Conservation (phyloP, 2,113 vertebrate genomes). For the Marmota monax region DNA sequence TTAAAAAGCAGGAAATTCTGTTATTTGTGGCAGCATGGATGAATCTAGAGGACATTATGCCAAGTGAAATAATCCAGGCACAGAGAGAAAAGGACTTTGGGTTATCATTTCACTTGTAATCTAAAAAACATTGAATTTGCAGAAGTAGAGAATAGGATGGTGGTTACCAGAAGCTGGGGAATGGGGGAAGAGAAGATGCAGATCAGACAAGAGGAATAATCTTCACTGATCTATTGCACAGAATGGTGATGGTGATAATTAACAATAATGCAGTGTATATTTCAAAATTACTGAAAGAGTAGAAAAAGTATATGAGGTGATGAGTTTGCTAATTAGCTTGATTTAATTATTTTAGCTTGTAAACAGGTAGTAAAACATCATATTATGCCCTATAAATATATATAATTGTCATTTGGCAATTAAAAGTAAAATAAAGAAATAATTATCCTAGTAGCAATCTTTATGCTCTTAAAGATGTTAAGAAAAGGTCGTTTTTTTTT, state of each 20-base stretch:
- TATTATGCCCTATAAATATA: neutral
- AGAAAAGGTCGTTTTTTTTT: neutral
- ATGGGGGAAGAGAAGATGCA: neutral
- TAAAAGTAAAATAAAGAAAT: neutral
- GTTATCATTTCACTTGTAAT: too few relatives aligned
- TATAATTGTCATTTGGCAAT: too few relatives aligned
- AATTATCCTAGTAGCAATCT: neutral
- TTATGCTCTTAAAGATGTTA: neutral
- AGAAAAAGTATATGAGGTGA: neutral
- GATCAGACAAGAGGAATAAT: neutral
- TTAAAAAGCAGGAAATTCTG: neutral
- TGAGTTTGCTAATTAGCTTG: neutral
- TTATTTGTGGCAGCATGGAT: neutral
- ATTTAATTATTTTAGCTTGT: neutral
- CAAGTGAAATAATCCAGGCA: neutral
- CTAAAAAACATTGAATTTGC: too few relatives aligned
- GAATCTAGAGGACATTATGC: neutral
- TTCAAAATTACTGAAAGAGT: neutral
- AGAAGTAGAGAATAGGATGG: neutral
- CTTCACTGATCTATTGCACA: neutral
- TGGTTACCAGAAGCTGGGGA: too few relatives aligned
- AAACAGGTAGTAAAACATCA: neutral
- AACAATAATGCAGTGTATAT: neutral
- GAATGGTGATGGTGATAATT: neutral
- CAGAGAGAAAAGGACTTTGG: neutral